Evolutionary conservation across 2,888 invertebrate species (phyloP), one percentile per base, ranked within the genome.

Genomic region (Caenorhabditis doughertyi): DNA sequence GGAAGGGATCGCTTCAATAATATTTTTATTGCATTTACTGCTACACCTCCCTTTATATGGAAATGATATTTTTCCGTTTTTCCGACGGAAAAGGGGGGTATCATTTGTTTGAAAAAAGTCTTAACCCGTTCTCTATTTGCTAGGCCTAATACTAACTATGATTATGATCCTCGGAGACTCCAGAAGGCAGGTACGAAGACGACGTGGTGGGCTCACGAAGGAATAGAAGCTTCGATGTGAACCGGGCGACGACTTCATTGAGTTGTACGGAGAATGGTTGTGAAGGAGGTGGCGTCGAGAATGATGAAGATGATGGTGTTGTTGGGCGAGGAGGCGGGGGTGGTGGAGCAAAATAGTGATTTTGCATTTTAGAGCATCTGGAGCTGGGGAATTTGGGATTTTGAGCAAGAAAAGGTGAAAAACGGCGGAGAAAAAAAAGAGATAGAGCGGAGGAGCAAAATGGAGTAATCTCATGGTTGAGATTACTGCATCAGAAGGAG

Each of bases 81-180:
- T n/a, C n/a, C n/a, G n/a, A n/a, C n/a, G n/a, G n/a, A n/a, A n/a
- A n/a, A 16, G 16, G 42, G 39, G 32, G 49, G 29, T 13, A 51
- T 42, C 25, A 13, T 55, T 56, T 65, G 64, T 74, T 74, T 65
- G 56, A 56, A 25, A 39, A 74, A 21, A 25, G 64, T 55, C 62
- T 73, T 72, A 72, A 35, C 35, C 35, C n/a, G n/a, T n/a, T n/a
- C n/a, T n/a, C n/a, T n/a, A n/a, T n/a, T n/a, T n/a, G n/a, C n/a
- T n/a, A n/a, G n/a, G n/a, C n/a, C n/a, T n/a, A n/a, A n/a, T n/a
- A 74, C 81, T 53, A 21, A 83, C 83, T 83, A 42, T 83, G 83
- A 79, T 83, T 83, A 21, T 68, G 62, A 68, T 82, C 82, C 58
- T 60, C 67, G 1, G n/a, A 13, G 3, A 60, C 23, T 1, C 39